A percentile compares a stretch with the other conserved stretches of the same genome.
These are phyloP conservation scores for Muscina levida DNA, from an alignment of 2,888 invertebrate genomes.

Conservation along the genomic window DNA sequence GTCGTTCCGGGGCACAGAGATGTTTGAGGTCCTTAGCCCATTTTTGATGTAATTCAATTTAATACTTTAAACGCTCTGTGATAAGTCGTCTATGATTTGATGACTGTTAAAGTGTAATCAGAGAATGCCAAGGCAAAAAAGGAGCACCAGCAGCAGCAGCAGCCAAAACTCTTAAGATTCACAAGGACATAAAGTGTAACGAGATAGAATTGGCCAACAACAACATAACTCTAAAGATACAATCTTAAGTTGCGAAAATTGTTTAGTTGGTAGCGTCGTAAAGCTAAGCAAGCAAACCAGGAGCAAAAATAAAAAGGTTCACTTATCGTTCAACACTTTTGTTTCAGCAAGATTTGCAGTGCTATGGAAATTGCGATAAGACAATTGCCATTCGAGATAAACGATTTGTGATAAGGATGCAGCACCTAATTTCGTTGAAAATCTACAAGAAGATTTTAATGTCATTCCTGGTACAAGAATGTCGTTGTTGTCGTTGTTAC, in stretches of 20 bases:
- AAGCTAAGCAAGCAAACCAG: too few relatives aligned
- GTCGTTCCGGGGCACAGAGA: too few relatives aligned
- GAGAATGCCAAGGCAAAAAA: too few relatives aligned
- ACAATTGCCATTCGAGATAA: background rate
- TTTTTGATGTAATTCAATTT: constrained; percentile 5
- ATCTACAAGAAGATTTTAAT: background rate
- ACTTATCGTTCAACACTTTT: background rate
- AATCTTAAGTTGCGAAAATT: constrained; percentile 6
- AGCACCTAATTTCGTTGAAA: background rate
- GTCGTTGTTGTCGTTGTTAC: background rate
- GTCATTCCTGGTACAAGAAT: background rate
- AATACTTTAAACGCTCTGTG: constrained; percentile 24
- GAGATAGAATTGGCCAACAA: background rate
- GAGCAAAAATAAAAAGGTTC: constrained; percentile 7
- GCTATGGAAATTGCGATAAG: too few relatives aligned
- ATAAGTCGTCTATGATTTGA: constrained; percentile 11
- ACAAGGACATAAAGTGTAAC: too few relatives aligned
- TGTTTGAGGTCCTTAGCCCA: background rate
- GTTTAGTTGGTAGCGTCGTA: constrained; percentile 1
- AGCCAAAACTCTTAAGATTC: too few relatives aligned
- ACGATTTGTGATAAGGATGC: background rate
- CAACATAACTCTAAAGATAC: background rate
- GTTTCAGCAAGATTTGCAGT: background rate
- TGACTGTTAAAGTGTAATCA: background rate
- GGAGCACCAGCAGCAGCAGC: too few relatives aligned